A percentile compares a stretch with the other conserved stretches of the same genome.
These are phyloP conservation scores for Poecilia velifera DNA, from an alignment of 2,797 vertebrate species.

Conservation along the genomic window DNA sequence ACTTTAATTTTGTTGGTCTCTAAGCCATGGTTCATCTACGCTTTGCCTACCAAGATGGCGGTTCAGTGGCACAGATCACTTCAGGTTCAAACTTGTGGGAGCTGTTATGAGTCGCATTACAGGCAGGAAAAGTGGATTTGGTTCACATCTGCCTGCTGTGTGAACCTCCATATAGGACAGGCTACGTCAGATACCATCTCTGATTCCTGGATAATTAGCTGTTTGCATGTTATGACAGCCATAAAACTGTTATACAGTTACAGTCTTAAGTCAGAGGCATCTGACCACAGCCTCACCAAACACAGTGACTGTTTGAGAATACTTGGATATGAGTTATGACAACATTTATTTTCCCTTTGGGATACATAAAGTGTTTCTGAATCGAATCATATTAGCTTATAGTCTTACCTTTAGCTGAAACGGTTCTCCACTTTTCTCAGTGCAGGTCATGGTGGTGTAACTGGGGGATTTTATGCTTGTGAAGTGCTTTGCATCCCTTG, in stretches of 20 bases:
- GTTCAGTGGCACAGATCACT: no score
- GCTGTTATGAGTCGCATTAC: no score
- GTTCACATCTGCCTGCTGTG: no score
- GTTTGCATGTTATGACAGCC: neutral
- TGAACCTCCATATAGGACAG: neutral
- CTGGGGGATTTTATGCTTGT: slow-evolving; percentile 44
- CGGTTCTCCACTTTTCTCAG: slow-evolving; percentile 36
- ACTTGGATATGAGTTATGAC: neutral
- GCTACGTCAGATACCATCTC: neutral
- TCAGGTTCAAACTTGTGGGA: no score
- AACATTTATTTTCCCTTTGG: neutral
- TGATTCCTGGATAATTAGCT: neutral
- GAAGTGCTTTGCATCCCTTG: slow-evolving; percentile 66
- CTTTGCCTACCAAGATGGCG: no score
- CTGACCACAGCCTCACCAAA: neutral
- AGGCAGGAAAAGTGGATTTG: no score
- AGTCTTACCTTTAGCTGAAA: slow-evolving; percentile 49
- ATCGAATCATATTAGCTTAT: neutral
- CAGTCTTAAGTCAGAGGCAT: neutral
- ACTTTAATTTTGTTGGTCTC: no score
- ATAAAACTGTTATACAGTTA: neutral
- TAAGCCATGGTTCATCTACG: no score
- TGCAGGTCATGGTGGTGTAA: slow-evolving; percentile 35
- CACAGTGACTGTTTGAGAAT: neutral
- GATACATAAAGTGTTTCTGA: neutral